Conservation (phyloP, 2,113 vertebrate species). For the Gallinago media region DNA sequence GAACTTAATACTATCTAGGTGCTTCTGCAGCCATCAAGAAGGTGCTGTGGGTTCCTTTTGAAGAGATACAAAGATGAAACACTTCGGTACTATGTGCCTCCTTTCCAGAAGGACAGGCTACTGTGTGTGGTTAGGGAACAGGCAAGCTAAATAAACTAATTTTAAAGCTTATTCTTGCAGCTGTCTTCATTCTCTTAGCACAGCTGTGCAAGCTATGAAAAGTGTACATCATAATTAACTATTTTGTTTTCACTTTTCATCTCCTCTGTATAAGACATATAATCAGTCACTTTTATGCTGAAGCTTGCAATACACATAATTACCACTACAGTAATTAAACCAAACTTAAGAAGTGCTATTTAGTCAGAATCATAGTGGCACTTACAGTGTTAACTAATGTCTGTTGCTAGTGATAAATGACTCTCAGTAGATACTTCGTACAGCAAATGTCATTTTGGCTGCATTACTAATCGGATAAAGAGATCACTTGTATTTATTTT, state of each 20-base stretch:
- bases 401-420: not conserved
- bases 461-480: not conserved
- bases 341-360: not conserved
- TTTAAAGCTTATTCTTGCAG: constrained; percentile 8
- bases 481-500: not conserved
- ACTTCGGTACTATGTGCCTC: not conserved
- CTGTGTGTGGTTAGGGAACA: not conserved
- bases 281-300: not conserved
- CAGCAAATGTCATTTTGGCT: not conserved
- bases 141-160: constrained; percentile 4
- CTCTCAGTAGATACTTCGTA: not conserved
- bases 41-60: not conserved
- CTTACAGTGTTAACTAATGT: not conserved
- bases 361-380: not conserved
- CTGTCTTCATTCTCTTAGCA: constrained; percentile 27
- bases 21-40: not conserved
- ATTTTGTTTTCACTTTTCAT: not conserved
- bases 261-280: not conserved
- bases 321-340: not conserved
- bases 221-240: not conserved
- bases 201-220: not conserved
- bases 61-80: not conserved
- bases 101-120: not conserved
- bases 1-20: not conserved
- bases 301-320: not conserved